phyloP scores from a whole-genome alignment of 92 coral and sea anemone genomes.

The Actinernus sp. region DNA sequence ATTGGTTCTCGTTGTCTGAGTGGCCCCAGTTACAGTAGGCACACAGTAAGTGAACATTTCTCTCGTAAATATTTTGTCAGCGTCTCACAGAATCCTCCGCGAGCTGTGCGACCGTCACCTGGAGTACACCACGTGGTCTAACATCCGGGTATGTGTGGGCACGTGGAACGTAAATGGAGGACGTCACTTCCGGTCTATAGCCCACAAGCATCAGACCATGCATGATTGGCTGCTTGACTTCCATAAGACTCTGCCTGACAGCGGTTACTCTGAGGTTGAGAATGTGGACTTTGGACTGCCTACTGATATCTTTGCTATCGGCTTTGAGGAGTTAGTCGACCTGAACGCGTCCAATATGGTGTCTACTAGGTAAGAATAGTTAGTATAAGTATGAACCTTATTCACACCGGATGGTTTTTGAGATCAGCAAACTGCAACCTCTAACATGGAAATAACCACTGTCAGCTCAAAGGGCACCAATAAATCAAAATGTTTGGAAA shows the following conservation, averaged over 20 bases:
- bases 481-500: too few relatives aligned
- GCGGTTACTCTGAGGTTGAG: slow-evolving; percentile 74
- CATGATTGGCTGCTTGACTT: slow-evolving; percentile 98
- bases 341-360: slow-evolving; percentile 96
- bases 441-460: too few relatives aligned
- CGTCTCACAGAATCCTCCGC: slow-evolving; percentile 94
- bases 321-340: slow-evolving; percentile 98
- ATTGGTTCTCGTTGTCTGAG: too few relatives aligned
- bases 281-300: slow-evolving; percentile 73
- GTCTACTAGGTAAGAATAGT: slow-evolving; percentile 81
- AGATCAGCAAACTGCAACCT: background rate
- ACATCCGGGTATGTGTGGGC: slow-evolving; percentile 91
- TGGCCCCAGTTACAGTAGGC: too few relatives aligned
- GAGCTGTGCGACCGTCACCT: slow-evolving; percentile 97
- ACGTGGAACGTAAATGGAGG: slow-evolving; percentile 99
- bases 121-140: slow-evolving; percentile 98
- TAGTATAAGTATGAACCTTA: too few relatives aligned
- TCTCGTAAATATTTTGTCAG: slow-evolving; percentile 52
- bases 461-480: too few relatives aligned
- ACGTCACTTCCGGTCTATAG: slow-evolving; percentile 97
- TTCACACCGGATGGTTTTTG: too few relatives aligned
- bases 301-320: slow-evolving; percentile 98
- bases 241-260: slow-evolving; percentile 82
- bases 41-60: too few relatives aligned
- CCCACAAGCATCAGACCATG: slow-evolving; percentile 98